Evolutionary conservation across 2,113 vertebrate species (phyloP).

Genomic region (Bombycilla garrulus): DNA sequence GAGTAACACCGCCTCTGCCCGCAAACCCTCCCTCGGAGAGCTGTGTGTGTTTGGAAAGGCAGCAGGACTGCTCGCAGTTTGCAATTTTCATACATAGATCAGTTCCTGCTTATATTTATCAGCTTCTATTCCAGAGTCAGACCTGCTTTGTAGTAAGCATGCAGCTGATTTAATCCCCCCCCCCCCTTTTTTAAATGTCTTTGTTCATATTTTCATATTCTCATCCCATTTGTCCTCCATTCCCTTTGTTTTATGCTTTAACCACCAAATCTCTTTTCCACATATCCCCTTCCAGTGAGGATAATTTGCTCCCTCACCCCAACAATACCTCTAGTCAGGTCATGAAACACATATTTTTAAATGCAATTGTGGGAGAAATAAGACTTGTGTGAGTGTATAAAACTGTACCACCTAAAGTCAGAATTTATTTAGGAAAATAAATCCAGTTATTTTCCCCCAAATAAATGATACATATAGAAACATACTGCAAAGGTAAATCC

Average conservation of each 20-base stretch:
- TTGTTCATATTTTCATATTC: neutral
- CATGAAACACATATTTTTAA: accelerated
- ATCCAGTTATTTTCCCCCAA: neutral
- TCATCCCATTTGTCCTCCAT: neutral
- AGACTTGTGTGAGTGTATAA: neutral
- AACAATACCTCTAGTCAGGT: neutral
- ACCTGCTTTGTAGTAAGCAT: neutral
- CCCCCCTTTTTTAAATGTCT: accelerated
- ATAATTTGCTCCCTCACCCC: neutral
- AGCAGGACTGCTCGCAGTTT: neutral
- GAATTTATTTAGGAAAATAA: neutral
- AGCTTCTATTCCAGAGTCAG: neutral
- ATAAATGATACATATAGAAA: neutral
- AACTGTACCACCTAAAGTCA: neutral
- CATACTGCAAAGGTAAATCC: neutral
- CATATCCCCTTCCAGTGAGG: neutral
- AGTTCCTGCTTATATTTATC: accelerated
- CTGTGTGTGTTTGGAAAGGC: neutral
- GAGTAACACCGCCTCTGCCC: neutral
- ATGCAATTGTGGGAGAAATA: neutral
- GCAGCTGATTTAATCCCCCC: neutral
- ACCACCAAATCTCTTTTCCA: neutral
- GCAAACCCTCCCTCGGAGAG: neutral
- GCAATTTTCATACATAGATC: neutral
- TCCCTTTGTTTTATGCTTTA: neutral